Evolutionary conservation across 1,140 invertebrate species (phyloP), one percentile per base, ranked within the genome.

Genomic region (Hylyphantes graminicola): DNA sequence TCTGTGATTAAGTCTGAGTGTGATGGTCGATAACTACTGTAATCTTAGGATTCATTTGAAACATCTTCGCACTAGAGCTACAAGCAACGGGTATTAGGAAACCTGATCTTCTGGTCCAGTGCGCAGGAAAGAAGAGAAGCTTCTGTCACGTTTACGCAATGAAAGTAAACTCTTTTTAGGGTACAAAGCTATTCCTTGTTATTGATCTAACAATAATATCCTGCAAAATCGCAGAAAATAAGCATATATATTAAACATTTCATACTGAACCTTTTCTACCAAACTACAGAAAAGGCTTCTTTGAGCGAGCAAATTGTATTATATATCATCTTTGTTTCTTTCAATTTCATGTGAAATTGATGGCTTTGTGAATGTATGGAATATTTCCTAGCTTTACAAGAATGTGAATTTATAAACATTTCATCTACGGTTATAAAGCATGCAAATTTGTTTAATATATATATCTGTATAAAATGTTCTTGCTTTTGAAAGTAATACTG

Each of bases 351-450:
- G 72, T 74, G 57, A 74, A 74, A 74, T 74, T 55, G 54, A 35
- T 74, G 72, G 72, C 8, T 74, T 74, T 57, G 19, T 59, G 72
- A 74, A 57, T 57, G 72, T 74, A 74, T 74, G 72, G 72, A 74
- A 74, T 74, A 74, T 74, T 74, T 74, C 72, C 72, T 74, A n/a
- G 17, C 54, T 11, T 70, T 70, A 17, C 54, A 53, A 17, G 7
- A 70, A 35, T 57, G n/a, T 55, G 51, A 74, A 74, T 57, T 54
- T 55, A 10, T 48, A 53, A 19, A n/a, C 11, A n/a, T 57, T 8
- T n/a, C 57, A 15, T 61, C n/a, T 67, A 9, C 8, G 21, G 7
- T 64, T 21, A 21, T 59, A 64, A 76, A 74, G 54, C 72, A 57
- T 64, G 48, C 74, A 63, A 12, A 76, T 61, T 76, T 63, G 35